Percentiles rank a stretch among this genome's conserved stretches.
phyloP scores from a whole-genome alignment of 2,113 vertebrate species.

The Anseranas semipalmata region DNA sequence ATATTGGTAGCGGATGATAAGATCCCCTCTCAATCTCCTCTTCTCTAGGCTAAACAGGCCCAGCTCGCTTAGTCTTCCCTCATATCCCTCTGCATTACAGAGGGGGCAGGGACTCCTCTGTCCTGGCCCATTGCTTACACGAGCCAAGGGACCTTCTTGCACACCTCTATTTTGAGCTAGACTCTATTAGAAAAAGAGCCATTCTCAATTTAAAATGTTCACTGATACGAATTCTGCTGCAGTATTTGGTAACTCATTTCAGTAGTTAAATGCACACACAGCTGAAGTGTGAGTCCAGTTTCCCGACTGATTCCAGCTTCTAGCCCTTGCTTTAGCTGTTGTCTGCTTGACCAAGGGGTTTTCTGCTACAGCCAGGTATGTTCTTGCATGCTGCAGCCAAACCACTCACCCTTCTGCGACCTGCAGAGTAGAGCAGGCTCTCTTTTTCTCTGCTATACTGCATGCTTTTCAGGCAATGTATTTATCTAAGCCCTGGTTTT shows the following conservation, averaged over 20 bases:
- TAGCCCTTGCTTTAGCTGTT: not conserved
- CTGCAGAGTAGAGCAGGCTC: not conserved
- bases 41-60: no score
- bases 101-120: not conserved
- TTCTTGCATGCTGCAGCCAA: not conserved
- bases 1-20: no score
- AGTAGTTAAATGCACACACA: not conserved
- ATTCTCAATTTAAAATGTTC: not conserved
- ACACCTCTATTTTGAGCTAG: not conserved
- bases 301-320: not conserved
- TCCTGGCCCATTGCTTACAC: not conserved
- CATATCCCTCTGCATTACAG: not conserved
- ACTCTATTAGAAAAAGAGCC: not conserved
- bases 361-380: not conserved
- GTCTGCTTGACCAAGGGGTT: not conserved
- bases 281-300: not conserved
- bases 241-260: accelerated
- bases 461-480: not conserved
- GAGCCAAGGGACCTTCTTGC: not conserved
- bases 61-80: no score
- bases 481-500: not conserved
- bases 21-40: no score
- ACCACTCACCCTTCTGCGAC: not conserved
- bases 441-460: not conserved
- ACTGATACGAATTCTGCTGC: not conserved